Evolutionary conservation across 2,797 vertebrate species (phyloP), one percentile per base, ranked within the genome.

Genomic region (Perodicticus potto): DNA sequence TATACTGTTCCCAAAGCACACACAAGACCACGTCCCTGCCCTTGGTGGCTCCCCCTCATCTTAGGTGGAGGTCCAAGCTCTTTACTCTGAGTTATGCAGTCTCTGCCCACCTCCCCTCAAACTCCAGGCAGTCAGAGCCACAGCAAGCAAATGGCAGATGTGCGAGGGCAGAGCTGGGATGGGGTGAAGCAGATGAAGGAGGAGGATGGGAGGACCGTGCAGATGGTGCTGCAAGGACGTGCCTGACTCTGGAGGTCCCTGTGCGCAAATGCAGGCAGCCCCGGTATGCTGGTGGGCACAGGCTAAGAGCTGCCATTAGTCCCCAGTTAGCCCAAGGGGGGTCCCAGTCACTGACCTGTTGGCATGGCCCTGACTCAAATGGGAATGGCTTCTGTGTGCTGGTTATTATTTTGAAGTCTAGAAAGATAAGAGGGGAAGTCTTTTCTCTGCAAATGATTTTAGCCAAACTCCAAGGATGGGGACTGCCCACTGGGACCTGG

Each of bases 371-470:
- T 80, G 55, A 88, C 27, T 84, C n/a, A 61, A 74, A 17, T 63
- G 73, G 23, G 78, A 94, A 92, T 88, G 40, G 73, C 78, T 92
- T 96, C 80, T 76, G 61, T 73, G 53, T 59, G 11, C 84, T 78
- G 16, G 32, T 61, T 96, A 86, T 81, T 90, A 8, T 95, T 89
- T 53, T 89, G 81, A 95, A 77, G 55, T 95, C 86, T 92, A 43
- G 63, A 94, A 95, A 57, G 53, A 89, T 53, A 85, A 86, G 74
- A 78, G 34, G 61, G 81, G 40, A 90, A 90, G 63, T 93, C 69
- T 90, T 93, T 96, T 76, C 43, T 90, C 67, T 80, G n/a, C n/a
- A 96, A 88, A 92, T 69, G 49, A 76, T 82, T 96, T 80, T 93
- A 81, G 32, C 77, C 67, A 84, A 32, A 87, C 77, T 86, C 40